These are phyloP conservation scores for Agapornis canus DNA, from an alignment of 2,797 vertebrate species.

Conservation along the genomic window DNA sequence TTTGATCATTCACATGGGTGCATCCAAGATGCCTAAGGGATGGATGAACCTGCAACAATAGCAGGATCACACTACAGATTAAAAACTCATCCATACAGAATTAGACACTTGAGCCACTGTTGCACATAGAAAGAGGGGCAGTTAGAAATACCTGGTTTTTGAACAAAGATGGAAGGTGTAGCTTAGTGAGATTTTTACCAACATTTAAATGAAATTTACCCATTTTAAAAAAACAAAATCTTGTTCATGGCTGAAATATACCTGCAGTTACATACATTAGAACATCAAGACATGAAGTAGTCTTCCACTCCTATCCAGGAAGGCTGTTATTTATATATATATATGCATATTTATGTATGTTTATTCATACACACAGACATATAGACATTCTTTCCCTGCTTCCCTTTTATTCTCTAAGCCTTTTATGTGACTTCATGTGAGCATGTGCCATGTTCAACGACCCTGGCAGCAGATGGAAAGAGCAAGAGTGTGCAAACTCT, in stretches of 20 bases:
- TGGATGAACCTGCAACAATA: not conserved
- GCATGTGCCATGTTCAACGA: not conserved
- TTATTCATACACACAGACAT: rapidly evolving
- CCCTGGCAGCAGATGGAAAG: not conserved
- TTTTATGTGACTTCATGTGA: not conserved
- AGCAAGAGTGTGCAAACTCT: not conserved
- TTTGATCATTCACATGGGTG: not conserved
- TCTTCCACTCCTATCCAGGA: not conserved
- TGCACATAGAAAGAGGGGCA: not conserved
- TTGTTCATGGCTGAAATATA: not conserved
- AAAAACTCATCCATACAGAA: not conserved
- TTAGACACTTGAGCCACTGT: not conserved
- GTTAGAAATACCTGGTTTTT: not conserved
- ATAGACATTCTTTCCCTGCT: rapidly evolving
- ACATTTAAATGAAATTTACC: not conserved
- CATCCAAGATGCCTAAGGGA: not conserved
- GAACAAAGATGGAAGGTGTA: not conserved
- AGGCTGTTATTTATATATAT: not conserved
- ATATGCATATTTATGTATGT: not conserved
- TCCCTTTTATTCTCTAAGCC: not conserved
- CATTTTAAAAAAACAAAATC: not conserved
- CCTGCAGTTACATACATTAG: not conserved
- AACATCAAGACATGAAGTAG: not conserved
- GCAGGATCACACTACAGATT: not conserved
- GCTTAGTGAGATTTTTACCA: not conserved